Evolutionary conservation across 2,888 invertebrate genomes (phyloP).

Genomic region (Ennomos quercinarius): DNA sequence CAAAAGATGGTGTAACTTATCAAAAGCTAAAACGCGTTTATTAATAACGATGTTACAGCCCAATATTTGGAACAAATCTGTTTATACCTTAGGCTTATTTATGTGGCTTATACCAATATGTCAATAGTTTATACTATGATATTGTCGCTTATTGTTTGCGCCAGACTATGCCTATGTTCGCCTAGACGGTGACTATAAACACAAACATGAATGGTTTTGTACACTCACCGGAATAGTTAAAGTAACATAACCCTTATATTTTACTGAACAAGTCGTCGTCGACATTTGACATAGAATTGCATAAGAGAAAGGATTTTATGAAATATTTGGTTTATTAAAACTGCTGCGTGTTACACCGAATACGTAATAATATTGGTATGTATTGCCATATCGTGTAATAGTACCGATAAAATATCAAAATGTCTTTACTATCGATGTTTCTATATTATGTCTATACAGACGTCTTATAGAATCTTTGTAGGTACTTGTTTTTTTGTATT

Average conservation of each 20-base stretch:
- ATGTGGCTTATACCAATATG: no score
- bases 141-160: slow-evolving; percentile 4
- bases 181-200: slow-evolving; percentile 29
- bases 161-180: slow-evolving; percentile 11
- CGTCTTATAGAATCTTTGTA: no score
- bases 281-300: slow-evolving; percentile 42
- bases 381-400: not conserved
- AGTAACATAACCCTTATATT: slow-evolving; percentile 51
- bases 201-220: slow-evolving; percentile 44
- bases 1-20: no score
- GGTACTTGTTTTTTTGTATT: no score
- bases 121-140: no score
- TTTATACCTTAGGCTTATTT: no score
- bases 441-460: no score
- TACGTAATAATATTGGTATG: not conserved
- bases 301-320: slow-evolving; percentile 39
- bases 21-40: no score
- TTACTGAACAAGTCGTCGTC: slow-evolving; percentile 50
- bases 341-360: not conserved
- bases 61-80: not conserved
- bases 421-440: no score
- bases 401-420: no score
- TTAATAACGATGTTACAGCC: no score
- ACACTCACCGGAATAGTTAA: slow-evolving; percentile 48
- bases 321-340: slow-evolving; percentile 2